These are phyloP conservation scores for Chrysomallon squamiferum DNA, from an alignment of 1,140 invertebrate species.

Conservation along the genomic window DNA sequence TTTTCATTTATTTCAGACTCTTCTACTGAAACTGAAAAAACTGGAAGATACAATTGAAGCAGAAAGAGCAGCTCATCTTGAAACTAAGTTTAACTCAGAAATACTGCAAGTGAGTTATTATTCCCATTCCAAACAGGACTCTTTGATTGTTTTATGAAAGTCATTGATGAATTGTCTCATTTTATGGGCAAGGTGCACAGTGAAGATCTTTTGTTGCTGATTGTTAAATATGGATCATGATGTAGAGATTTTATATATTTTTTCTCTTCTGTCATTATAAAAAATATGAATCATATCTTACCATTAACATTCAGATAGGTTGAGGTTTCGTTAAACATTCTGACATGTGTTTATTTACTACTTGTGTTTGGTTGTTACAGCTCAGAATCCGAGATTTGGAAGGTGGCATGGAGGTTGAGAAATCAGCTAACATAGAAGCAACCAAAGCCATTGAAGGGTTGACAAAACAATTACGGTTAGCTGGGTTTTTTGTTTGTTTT, in stretches of 20 bases:
- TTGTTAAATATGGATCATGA: no score
- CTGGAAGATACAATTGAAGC: constrained; percentile 58
- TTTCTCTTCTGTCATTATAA: no score
- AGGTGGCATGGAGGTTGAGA: constrained; percentile 52
- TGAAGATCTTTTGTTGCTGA: background rate
- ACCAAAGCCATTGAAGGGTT: constrained; percentile 52
- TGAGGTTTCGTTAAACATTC: background rate
- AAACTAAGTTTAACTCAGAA: constrained; percentile 62
- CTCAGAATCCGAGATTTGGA: constrained; percentile 56
- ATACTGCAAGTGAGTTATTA: constrained; percentile 54
- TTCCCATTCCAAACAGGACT: background rate
- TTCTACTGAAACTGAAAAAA: constrained; percentile 32
- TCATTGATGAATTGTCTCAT: background rate
- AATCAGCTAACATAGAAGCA: constrained; percentile 50
- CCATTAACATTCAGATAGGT: background rate
- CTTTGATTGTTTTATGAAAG: background rate
- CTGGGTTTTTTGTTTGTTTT: background rate
- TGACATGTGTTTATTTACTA: background rate
- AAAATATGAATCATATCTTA: background rate
- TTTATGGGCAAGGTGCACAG: background rate
- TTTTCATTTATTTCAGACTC: background rate
- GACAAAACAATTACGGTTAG: constrained; percentile 52
- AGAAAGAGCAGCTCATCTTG: constrained; percentile 58
- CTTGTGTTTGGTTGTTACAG: constrained; percentile 24
- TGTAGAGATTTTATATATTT: no score